phyloP scores from a whole-genome alignment of 2,113 vertebrate genomes.

The Zeus faber region DNA sequence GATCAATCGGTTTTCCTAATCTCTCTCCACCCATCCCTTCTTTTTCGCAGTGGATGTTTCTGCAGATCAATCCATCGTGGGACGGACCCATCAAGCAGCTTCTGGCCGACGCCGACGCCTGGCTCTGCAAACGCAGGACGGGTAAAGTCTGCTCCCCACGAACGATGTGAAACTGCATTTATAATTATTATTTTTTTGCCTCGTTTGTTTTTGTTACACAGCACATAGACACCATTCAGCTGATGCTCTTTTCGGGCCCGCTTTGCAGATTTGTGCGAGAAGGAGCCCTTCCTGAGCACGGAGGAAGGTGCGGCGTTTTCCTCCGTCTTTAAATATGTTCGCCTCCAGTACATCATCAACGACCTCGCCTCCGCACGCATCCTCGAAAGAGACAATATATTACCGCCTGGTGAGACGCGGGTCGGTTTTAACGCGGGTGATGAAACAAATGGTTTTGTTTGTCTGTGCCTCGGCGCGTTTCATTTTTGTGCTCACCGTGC shows the following conservation, averaged over 20 bases:
- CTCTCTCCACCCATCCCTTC: neutral
- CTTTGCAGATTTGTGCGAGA: slow-evolving; percentile 77
- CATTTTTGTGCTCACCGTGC: no score
- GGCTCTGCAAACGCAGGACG: slow-evolving; percentile 88
- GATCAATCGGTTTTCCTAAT: neutral
- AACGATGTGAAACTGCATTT: no score
- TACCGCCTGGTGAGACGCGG: slow-evolving; percentile 81
- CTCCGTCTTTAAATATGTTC: slow-evolving; percentile 82
- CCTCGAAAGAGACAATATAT: slow-evolving; percentile 86
- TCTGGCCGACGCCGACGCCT: slow-evolving; percentile 86
- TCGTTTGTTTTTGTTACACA: neutral
- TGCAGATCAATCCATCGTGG: slow-evolving; percentile 93
- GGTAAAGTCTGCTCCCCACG: no score
- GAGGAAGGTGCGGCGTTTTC: slow-evolving; percentile 81
- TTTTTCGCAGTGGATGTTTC: slow-evolving; percentile 93
- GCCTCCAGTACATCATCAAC: slow-evolving; percentile 94
- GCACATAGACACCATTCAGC: neutral
- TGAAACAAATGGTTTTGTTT: neutral
- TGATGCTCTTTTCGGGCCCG: neutral
- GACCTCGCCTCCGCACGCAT: slow-evolving; percentile 92
- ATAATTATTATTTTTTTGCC: no score
- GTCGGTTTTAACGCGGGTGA: neutral
- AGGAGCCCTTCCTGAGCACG: slow-evolving; percentile 81
- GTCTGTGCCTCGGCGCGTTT: no score
- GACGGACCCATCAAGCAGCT: slow-evolving; percentile 92